Percentiles rank a stretch among this genome's conserved stretches.
phyloP scores from a whole-genome alignment of 2,797 vertebrate species.

The Premnoplex brunnescens region DNA sequence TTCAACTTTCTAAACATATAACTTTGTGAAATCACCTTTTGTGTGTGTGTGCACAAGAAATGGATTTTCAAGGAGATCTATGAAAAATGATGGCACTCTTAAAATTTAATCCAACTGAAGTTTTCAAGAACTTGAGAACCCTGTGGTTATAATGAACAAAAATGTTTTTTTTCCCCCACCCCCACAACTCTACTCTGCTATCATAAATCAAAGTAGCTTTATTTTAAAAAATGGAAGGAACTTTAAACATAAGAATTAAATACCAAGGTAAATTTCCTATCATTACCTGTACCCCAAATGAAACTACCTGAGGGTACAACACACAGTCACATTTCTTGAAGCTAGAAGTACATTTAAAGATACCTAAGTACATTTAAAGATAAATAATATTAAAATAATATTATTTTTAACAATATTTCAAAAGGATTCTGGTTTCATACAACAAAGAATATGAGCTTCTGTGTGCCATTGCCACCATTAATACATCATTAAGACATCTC shows the following conservation, averaged over 20 bases:
- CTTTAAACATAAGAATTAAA: neutral
- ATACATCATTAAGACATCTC: neutral
- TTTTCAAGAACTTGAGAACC: neutral
- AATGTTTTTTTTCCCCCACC: neutral
- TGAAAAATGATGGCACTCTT: constrained; percentile 1
- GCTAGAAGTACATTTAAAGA: neutral
- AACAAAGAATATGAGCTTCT: neutral
- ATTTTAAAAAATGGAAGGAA: neutral
- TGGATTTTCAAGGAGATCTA: constrained; percentile 32
- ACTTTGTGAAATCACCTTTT: neutral
- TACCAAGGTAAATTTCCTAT: neutral
- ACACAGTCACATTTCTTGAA: neutral
- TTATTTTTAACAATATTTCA: constrained; percentile 14
- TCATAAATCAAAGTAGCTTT: constrained; percentile 24
- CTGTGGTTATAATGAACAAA: neutral
- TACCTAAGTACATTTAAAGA: neutral
- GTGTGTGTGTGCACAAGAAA: neutral
- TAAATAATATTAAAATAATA: constrained; percentile 25
- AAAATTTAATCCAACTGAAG: neutral
- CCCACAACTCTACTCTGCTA: neutral
- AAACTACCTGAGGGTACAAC: neutral
- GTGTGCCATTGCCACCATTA: neutral
- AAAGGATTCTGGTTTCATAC: constrained; percentile 57
- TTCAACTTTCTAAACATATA: constrained; percentile 30
- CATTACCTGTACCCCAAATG: neutral